Evolutionary conservation across 2,113 vertebrate genomes (phyloP).

Genomic region (Takifugu flavidus): DNA sequence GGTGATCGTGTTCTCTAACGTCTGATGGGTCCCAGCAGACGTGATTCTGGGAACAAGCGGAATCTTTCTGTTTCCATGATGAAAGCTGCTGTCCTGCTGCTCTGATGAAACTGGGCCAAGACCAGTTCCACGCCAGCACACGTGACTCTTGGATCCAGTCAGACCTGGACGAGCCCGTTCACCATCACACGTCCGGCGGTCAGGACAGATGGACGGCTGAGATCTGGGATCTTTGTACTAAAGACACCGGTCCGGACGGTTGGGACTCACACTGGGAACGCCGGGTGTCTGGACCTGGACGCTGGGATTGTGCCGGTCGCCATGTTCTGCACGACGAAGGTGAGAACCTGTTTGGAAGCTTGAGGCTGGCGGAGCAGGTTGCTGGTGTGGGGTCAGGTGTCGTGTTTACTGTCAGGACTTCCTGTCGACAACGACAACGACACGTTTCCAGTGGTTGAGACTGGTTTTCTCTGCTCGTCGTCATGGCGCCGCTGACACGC

Average conservation of each 20-base stretch:
- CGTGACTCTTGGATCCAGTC: slow-evolving; percentile 48
- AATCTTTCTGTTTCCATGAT: neutral
- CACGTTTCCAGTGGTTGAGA: neutral
- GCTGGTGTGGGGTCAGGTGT: neutral
- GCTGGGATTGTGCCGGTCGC: slow-evolving; percentile 13
- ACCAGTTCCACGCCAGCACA: slow-evolving; percentile 36
- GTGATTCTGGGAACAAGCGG: too few species aligned
- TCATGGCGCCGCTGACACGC: too few species aligned
- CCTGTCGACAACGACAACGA: too few species aligned
- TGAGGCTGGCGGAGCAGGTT: neutral
- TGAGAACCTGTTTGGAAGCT: slow-evolving; percentile 34
- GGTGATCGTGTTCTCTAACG: too few species aligned
- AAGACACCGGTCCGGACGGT: too few species aligned
- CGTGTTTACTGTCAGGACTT: neutral
- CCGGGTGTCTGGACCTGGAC: slow-evolving; percentile 12
- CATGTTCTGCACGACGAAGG: slow-evolving; percentile 62
- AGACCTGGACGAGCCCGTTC: slow-evolving; percentile 32
- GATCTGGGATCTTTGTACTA: neutral
- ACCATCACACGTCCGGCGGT: slow-evolving; percentile 27
- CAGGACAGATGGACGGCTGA: slow-evolving; percentile 37
- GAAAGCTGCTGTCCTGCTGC: slow-evolving; percentile 25
- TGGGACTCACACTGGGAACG: neutral
- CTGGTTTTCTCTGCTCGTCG: neutral
- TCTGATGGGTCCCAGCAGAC: too few species aligned
- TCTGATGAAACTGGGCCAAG: slow-evolving; percentile 38